Evolutionary conservation across 2,113 vertebrate genomes (phyloP).

Genomic region (Centropus bengalensis): DNA sequence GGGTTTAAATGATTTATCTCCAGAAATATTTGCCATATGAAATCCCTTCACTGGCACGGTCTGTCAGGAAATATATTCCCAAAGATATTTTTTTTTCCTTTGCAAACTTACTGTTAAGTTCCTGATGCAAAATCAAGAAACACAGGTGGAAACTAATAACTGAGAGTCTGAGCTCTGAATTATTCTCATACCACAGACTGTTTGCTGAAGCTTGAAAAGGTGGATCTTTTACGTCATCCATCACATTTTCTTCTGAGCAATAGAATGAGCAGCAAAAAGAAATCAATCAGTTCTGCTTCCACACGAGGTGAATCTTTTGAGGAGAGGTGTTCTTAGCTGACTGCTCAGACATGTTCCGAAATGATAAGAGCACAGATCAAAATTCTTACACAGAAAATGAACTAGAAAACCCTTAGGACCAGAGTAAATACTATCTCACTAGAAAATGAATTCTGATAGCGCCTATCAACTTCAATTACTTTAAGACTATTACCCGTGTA

Average conservation of each 20-base stretch:
- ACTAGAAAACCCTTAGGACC: constrained; percentile 17
- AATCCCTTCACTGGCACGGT: neutral
- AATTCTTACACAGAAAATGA: constrained; percentile 25
- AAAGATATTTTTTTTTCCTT: neutral
- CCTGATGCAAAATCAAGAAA: neutral
- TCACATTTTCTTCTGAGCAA: neutral
- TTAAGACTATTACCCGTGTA: neutral
- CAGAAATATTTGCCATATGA: neutral
- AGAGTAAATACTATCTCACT: neutral
- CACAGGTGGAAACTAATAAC: neutral
- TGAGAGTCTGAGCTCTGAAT: neutral
- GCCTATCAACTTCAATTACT: constrained; percentile 41
- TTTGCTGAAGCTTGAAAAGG: neutral
- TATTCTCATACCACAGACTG: neutral
- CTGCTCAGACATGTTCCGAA: constrained; percentile 9
- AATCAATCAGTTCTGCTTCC: neutral
- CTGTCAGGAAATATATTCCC: neutral
- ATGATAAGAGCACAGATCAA: neutral
- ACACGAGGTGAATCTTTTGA: neutral
- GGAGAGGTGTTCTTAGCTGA: neutral
- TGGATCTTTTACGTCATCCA: neutral
- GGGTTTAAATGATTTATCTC: neutral
- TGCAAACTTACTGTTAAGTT: neutral
- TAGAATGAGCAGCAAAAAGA: neutral
- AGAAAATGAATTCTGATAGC: constrained; percentile 13